Evolutionary conservation across 2,888 invertebrate species (phyloP), one percentile per base, ranked within the genome.

Genomic region (Dorcus parallelipipedus): DNA sequence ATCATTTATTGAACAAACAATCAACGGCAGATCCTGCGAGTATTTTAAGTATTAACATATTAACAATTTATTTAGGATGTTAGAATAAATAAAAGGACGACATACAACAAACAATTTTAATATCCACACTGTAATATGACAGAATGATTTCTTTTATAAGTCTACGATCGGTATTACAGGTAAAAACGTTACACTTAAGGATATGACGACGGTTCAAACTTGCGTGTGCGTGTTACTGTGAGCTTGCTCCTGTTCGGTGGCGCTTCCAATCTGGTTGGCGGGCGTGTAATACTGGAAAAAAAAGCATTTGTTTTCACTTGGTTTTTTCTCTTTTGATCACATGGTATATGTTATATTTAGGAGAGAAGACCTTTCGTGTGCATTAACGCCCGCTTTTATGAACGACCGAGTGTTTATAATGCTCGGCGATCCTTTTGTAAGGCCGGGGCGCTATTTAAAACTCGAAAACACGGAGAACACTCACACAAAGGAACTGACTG

Each of bases 201-300:
- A 64, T 65, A 65, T 61, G 52, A 54, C 40, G 41, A 43, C 51
- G 42, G 60, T 54, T 90, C 89, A 93, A 81, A 93, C 92, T 78
- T 93, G 92, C 67, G 91, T 91, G 78, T 92, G 91, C 17, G 88
- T 91, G 78, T 90, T 91, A 80, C 90, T 89, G 80, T 91, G 91
- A 57, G 91, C 85, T 64, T 88, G 87, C 71, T 93, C 92, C 71
- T 83, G 83, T 72, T 88, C 88, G 65, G 83, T 81, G 49, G 83
- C 83, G 71, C 88, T 84, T 67, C 79, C 82, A 71, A 91, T 87
- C 80, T 91, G 91, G 71, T 87, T 88, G 68, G 90, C 89, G 54
- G 91, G 87, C 50, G 91, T 85, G 80, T 92, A 92, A 76, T 92
- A 93, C 91, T 93, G 88, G 66, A 89, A 88, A 33, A 6, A 14